Conservation (phyloP, 2,113 vertebrate species). For the Hippocampus guttulatus region DNA sequence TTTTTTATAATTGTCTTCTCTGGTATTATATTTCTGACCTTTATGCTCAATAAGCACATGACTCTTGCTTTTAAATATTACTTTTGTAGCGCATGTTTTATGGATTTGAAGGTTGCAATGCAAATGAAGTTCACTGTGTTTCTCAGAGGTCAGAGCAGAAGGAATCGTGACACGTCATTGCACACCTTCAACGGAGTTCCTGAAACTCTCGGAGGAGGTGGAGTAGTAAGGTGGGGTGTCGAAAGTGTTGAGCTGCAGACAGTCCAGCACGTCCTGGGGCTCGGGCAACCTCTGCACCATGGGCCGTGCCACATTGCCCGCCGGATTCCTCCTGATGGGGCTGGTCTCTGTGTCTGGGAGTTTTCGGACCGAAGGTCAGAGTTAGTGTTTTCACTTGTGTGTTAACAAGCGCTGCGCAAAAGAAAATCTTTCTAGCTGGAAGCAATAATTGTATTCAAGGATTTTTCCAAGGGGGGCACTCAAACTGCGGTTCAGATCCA, state of each 20-base stretch:
- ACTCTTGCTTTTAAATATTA: not conserved
- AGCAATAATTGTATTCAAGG: not conserved
- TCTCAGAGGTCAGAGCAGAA: not conserved
- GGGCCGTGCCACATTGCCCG: slow-evolving; percentile 85
- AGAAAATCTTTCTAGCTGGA: not conserved
- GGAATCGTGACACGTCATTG: not conserved
- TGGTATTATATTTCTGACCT: not conserved
- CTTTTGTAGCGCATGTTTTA: not conserved
- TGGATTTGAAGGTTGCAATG: not conserved
- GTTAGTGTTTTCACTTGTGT: not conserved
- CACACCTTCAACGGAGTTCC: slow-evolving; percentile 90
- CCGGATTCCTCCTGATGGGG: slow-evolving; percentile 88
- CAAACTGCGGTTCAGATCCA: slow-evolving; percentile 10
- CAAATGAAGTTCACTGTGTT: not conserved
- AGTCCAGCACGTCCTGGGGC: slow-evolving; percentile 83
- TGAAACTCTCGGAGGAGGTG: slow-evolving; percentile 91
- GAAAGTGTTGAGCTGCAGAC: slow-evolving; percentile 86
- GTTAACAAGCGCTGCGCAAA: not conserved
- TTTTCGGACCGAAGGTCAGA: slow-evolving; percentile 7
- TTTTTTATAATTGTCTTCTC: not conserved
- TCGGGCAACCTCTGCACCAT: slow-evolving; percentile 89
- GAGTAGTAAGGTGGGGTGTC: slow-evolving; percentile 96
- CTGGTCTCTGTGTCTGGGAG: slow-evolving; percentile 79
- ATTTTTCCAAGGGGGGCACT: slow-evolving; percentile 7
- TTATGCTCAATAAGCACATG: not conserved